phyloP scores from a whole-genome alignment of 92 coral and sea anemone species.

The Paragorgia papillata region DNA sequence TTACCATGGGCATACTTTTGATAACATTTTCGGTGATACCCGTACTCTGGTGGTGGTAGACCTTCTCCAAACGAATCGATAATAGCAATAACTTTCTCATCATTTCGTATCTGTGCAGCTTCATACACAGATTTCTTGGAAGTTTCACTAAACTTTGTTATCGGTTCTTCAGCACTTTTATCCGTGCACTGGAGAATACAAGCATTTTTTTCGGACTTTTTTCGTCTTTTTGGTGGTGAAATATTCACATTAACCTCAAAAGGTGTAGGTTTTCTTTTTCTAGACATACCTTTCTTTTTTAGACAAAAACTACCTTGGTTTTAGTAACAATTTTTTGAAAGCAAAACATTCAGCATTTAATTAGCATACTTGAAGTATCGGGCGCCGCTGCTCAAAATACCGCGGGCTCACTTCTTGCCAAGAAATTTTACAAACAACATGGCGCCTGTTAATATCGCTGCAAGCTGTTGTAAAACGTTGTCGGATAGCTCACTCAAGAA shows the following conservation, averaged over 20 bases:
- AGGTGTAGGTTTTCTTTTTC: background rate
- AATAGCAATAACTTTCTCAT: conserved; percentile 9
- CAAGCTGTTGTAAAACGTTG: no score
- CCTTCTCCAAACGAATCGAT: conserved; percentile 12
- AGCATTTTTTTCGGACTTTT: background rate
- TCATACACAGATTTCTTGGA: background rate
- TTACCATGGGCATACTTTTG: conserved; percentile 21
- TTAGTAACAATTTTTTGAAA: background rate
- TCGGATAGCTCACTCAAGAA: no score
- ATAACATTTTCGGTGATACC: conserved; percentile 21
- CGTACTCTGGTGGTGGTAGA: conserved; percentile 10
- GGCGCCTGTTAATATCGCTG: no score
- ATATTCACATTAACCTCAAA: background rate
- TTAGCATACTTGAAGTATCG: conserved; percentile 6
- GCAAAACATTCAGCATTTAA: background rate
- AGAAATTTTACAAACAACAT: no score
- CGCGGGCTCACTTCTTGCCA: background rate
- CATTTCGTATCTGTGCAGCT: conserved; percentile 9
- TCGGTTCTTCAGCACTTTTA: background rate
- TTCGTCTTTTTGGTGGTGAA: background rate
- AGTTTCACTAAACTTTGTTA: conserved; percentile 14
- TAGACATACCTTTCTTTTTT: background rate
- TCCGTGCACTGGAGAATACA: background rate
- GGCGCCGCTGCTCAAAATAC: background rate
- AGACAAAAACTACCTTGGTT: background rate